Base-by-base conservation (phyloP, 2,113 vertebrate genomes). In the Proterorhinus semilunaris region DNA sequence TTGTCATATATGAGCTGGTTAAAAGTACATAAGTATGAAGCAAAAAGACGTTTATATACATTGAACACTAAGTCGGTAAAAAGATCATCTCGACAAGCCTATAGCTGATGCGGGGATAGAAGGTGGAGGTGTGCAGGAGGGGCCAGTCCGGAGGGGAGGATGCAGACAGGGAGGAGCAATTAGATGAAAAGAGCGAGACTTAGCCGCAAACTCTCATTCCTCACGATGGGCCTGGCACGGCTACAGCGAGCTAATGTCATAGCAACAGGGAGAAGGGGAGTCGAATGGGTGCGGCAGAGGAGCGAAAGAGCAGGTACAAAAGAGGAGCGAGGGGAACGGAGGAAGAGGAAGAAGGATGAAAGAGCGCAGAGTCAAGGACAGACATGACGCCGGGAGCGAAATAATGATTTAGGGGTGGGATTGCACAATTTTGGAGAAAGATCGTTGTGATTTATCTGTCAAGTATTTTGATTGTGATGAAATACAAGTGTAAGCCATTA, bases 141-240 rank as follows among this genome's bases (percentile, higher is more conserved):
- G 68, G 46, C 21, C 11, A 68, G 69, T 49, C 55, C 52, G 64
- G 61, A 69, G 16, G 71, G 61, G 78, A 61, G 48, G 58, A 36
- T 5, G 71, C 59, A 66, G 59, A 71, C 71, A 71, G 81, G 75
- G 54, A 78, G 80, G 79, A 81, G 71, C 86, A 84, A 90, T 85
- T 87, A 87, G 90, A 90, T 84, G 75, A 91, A 89, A 89, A 88
- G 76, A 90, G 80, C 79, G 83, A 88, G 87, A 85, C 79, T 88
- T 88, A 87, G 83, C 84, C 88, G 84, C 83, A 84, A 81, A 85
- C 82, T 85, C 82, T 82, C 80, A 87, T 88, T 86, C 86, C 85
- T 88, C 79, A 88, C 89, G 89, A 79, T 79, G 48, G 43, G 71
- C 76, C 79, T 86, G 81, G 82, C 81, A 84, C 75, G 53, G 81